Percentiles rank a stretch among this genome's conserved stretches.
These are phyloP conservation scores for Cheilinus undulatus DNA, from an alignment of 2,113 vertebrate species.

Conservation along the genomic window DNA sequence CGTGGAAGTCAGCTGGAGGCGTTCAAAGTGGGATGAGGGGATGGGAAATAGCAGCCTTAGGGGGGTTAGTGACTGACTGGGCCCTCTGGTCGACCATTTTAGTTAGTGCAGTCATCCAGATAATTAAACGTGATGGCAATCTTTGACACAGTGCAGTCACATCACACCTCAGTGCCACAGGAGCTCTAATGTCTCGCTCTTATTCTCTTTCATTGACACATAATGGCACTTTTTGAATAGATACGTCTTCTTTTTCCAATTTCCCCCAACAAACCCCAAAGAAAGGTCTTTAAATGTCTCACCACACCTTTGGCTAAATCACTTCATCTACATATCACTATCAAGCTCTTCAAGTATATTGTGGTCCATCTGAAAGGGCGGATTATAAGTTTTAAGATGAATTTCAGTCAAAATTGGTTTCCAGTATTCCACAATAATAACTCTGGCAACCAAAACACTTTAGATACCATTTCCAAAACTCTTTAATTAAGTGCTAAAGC, in stretches of 20 bases:
- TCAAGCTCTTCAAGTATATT: background rate
- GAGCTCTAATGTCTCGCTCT: conserved; percentile 53
- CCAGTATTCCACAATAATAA: conserved; percentile 3
- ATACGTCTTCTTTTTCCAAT: conserved; percentile 24
- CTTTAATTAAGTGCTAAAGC: conserved; percentile 50
- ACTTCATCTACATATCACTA: conserved; percentile 13
- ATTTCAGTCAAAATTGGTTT: conserved; percentile 30
- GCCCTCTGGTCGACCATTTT: conserved; percentile 68
- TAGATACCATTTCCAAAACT: background rate
- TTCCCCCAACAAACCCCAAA: background rate
- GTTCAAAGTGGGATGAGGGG: conserved; percentile 30
- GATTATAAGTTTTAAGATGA: conserved; percentile 25
- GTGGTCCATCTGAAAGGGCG: conserved; percentile 7
- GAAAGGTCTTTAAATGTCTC: conserved; percentile 14
- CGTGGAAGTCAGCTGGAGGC: conserved; percentile 58
- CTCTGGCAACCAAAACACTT: conserved; percentile 8
- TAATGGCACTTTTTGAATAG: conserved; percentile 5
- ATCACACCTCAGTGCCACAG: conserved; percentile 67
- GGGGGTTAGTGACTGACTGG: conserved; percentile 43
- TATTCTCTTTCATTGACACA: conserved; percentile 23
- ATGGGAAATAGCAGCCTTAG: conserved; percentile 48
- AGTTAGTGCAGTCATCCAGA: conserved; percentile 74
- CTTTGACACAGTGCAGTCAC: conserved; percentile 73
- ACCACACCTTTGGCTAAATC: conserved; percentile 16
- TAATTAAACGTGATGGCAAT: conserved; percentile 79